Base-by-base conservation (phyloP, 2,797 vertebrate species). In the Selene dorsalis region DNA sequence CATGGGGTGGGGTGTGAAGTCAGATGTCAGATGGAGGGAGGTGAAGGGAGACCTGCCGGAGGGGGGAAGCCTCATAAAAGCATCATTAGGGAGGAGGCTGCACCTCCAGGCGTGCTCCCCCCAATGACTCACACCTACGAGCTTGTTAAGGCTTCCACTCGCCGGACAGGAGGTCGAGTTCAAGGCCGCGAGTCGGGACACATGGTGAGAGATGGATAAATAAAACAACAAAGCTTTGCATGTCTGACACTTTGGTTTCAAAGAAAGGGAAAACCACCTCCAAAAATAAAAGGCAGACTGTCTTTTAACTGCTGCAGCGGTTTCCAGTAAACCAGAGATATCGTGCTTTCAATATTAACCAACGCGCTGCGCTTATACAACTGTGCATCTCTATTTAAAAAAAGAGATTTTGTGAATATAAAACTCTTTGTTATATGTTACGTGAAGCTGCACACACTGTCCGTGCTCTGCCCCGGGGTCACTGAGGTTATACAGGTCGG, bases 51-150 rank as follows among this genome's bases (percentile, higher is more conserved):
- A 75, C 68, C 79, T 32, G 41, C 26, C 9, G 48, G 18, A 64
- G 43, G 59, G 45, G 57, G 71, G 66, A 77, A n/a, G 55, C 35
- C 78, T 85, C 77, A 68, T 89, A 77, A 89, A 87, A 83, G 83
- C 86, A 84, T 86, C 86, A 84, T 87, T 86, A 82, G 87, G 82
- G 87, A 80, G 79, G 53, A 47, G 69, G 83, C 20, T 56, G 53
- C 20, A 86, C 76, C 90, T 85, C 72, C 78, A 87, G 84, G 75
- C 83, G 45, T 78, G 75, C 71, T 87, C 73, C 16, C 16, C 59
- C 58, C 79, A 69, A 5, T 88, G 89, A 88, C 84, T 89, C 85
- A 88, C 84, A 82, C 80, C 87, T 80, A 16, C 62, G 30, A 83
- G 79, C 80, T 78, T 62, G 76, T 84, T 81, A 60, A 57, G 63